Conservation (phyloP, 2,113 vertebrate species). For the Rana temporaria region DNA sequence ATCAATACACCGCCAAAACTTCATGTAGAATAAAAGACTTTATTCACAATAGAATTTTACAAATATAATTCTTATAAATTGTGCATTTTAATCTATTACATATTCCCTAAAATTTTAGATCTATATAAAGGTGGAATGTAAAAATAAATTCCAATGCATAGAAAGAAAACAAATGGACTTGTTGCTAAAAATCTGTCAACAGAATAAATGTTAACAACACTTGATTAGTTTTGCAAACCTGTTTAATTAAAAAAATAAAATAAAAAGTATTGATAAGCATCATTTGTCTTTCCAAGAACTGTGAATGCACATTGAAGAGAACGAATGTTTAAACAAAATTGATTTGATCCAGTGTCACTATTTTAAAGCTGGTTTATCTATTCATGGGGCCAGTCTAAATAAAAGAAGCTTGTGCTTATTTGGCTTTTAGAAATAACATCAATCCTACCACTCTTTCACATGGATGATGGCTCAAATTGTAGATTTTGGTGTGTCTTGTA, state of each 20-base stretch:
- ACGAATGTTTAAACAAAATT: no score
- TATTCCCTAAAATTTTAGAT: constrained; percentile 80
- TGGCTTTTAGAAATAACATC: background rate
- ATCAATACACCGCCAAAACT: background rate
- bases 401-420: constrained; percentile 18
- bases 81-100: constrained; percentile 89
- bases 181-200: constrained; percentile 65
- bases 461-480: no score
- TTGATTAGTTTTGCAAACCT: constrained; percentile 62
- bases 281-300: background rate
- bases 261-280: background rate
- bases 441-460: background rate
- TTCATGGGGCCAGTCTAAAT: no score
- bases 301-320: no score
- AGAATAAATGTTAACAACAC: constrained; percentile 69
- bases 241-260: background rate
- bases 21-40: constrained; percentile 92
- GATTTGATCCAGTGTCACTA: no score
- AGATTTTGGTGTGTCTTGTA: no score
- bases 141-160: constrained; percentile 76
- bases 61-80: constrained; percentile 99
- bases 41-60: constrained; percentile 99
- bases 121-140: constrained; percentile 93
- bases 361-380: no score
- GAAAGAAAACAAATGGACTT: constrained; percentile 68